phyloP scores from a whole-genome alignment of 1,140 invertebrate species.

The Cotesia vestalis region DNA sequence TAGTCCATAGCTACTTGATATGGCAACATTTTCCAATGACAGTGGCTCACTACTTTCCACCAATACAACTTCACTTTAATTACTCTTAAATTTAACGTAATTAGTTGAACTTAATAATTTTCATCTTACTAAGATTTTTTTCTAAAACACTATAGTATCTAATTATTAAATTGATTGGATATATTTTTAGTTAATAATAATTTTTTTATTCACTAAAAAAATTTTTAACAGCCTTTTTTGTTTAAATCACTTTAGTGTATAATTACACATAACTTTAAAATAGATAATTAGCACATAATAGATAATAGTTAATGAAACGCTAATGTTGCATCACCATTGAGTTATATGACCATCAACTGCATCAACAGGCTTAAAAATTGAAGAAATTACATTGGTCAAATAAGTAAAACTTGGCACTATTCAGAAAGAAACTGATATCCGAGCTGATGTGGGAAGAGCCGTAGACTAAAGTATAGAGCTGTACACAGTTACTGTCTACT shows the following conservation, averaged over 20 bases:
- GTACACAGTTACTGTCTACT: conserved; percentile 19
- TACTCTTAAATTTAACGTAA: neutral
- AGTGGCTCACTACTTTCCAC: conserved; percentile 25
- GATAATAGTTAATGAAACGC: no score
- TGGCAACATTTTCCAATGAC: conserved; percentile 75
- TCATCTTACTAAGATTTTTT: no score
- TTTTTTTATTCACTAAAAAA: no score
- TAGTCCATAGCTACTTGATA: conserved; percentile 92
- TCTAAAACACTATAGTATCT: no score
- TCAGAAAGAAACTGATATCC: conserved; percentile 32
- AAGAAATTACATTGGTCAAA: neutral
- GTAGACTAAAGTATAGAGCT: conserved; percentile 38
- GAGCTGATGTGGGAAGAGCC: conserved; percentile 38
- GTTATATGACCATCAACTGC: no score
- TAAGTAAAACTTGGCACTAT: conserved; percentile 7
- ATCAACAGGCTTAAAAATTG: neutral
- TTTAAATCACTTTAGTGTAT: no score
- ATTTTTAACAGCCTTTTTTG: no score
- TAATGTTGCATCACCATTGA: no score
- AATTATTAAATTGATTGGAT: no score
- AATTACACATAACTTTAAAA: no score
- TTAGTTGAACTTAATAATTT: neutral
- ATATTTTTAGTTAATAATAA: no score
- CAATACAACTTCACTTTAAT: neutral
- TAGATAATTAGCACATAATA: no score